Conservation (phyloP, 2,113 vertebrate species). For the Saguinus midas region DNA sequence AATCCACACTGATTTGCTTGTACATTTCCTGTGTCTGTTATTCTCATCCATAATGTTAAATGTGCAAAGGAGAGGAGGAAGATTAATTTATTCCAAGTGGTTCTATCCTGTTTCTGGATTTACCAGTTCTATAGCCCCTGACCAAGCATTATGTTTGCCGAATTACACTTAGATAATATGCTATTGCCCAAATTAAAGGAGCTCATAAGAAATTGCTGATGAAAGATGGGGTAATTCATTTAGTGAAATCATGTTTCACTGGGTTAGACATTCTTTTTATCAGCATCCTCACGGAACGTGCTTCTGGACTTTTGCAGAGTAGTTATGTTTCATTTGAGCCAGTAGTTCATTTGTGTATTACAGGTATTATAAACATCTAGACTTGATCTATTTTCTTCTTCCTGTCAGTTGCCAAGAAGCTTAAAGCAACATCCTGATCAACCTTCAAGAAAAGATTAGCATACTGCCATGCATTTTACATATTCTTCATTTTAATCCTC, state of each 20-base stretch:
- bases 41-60: background rate
- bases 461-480: background rate
- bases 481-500: background rate
- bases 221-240: background rate
- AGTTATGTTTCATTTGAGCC: background rate
- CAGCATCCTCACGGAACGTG: background rate
- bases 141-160: background rate
- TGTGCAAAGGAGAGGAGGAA: background rate
- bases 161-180: background rate
- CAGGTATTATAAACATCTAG: background rate
- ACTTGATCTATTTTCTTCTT: constrained; percentile 18
- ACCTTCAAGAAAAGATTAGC: background rate
- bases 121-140: background rate
- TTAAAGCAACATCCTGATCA: background rate
- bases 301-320: background rate
- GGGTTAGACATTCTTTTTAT: background rate
- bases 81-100: background rate
- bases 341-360: background rate
- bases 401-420: background rate
- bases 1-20: background rate
- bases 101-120: background rate
- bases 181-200: background rate
- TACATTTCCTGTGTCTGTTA: background rate
- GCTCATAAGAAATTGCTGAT: background rate
- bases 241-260: background rate